Conservation (phyloP, 2,113 vertebrate genomes). For the Eulacestoma nigropectus region DNA sequence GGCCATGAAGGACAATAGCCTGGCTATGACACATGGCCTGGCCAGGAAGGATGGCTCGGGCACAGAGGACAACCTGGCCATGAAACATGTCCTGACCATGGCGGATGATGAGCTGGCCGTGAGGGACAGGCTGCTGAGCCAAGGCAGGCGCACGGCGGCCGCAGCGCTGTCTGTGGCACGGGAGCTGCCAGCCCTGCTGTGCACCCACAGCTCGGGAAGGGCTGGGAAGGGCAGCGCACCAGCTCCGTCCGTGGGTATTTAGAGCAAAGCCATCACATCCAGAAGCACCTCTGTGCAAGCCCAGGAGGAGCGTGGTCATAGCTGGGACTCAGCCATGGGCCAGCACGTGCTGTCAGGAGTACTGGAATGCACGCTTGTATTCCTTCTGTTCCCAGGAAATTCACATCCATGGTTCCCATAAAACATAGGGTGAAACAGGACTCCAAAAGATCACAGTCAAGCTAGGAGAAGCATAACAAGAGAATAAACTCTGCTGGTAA, state of each 20-base stretch:
- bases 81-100: not conserved
- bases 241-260: accelerated
- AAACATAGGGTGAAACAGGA: not conserved
- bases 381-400: not conserved
- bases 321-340: not conserved
- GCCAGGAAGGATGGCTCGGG: not conserved
- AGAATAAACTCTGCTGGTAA: not conserved
- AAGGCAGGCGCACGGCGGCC: accelerated
- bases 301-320: accelerated
- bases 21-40: not conserved
- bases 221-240: not conserved
- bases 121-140: not conserved
- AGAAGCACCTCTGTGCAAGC: not conserved
- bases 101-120: accelerated
- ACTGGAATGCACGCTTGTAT: accelerated
- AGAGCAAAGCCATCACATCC: not conserved
- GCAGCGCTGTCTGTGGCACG: accelerated
- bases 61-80: not conserved
- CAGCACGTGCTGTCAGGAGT: accelerated
- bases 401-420: accelerated
- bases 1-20: not conserved
- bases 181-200: not conserved
- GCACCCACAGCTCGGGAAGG: not conserved
- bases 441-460: not conserved
- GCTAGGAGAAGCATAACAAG: not conserved